Evolutionary conservation across 2,888 invertebrate genomes (phyloP).

Genomic region (Silvanus unidentatus): DNA sequence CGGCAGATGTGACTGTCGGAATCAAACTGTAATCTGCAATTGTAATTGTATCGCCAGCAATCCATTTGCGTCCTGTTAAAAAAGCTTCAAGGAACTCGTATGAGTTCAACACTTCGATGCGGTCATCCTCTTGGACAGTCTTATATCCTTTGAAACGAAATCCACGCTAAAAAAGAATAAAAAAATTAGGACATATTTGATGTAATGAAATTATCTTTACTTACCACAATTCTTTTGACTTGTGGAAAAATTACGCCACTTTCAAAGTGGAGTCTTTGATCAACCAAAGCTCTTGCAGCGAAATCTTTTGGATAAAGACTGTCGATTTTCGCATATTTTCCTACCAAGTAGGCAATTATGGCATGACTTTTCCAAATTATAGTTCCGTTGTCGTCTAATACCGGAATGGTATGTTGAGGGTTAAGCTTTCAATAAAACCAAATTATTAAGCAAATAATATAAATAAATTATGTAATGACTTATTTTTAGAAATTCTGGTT

Average conservation of each 20-base stretch:
- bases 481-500: conserved; percentile 44
- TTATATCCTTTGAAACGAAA: background rate
- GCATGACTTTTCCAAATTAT: conserved; percentile 49
- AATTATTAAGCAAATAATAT: background rate
- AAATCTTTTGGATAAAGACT: conserved; percentile 52
- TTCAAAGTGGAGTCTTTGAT: conserved; percentile 52
- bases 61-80: conserved; percentile 46
- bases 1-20: conserved; percentile 45
- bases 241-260: conserved; percentile 43
- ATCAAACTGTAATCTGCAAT: conserved; percentile 30
- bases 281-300: conserved; percentile 47
- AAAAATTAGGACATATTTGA: no score
- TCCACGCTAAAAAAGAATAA: no score
- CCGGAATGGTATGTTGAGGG: background rate
- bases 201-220: background rate
- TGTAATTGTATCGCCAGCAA: conserved; percentile 45
- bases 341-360: conserved; percentile 49
- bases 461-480: conserved; percentile 38
- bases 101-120: conserved; percentile 43
- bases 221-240: background rate
- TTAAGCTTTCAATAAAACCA: background rate
- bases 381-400: conserved; percentile 48
- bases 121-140: conserved; percentile 8
- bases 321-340: conserved; percentile 52
- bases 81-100: conserved; percentile 47